A percentile compares a stretch with the other conserved stretches of the same genome.
Conservation (phyloP, 2,113 vertebrate species). For the Melanerpes formicivorus region DNA sequence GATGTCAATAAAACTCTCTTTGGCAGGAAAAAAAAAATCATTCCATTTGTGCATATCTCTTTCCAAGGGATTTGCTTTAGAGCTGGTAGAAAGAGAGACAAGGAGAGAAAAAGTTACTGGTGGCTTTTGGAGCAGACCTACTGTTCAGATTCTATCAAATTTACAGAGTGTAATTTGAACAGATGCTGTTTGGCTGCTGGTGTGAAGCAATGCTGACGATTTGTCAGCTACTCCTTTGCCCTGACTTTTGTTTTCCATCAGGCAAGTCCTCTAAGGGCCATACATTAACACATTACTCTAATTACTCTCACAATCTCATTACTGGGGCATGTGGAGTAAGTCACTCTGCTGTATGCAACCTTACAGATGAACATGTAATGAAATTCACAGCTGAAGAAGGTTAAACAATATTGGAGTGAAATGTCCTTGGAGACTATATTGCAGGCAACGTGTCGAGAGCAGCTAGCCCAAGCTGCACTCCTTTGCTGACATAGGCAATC, state of each 20-base stretch:
- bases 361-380: background rate
- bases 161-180: slow-evolving; percentile 40
- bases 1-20: background rate
- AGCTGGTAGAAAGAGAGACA: background rate
- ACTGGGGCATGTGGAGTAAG: background rate
- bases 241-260: background rate
- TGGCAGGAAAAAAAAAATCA: background rate
- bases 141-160: slow-evolving; percentile 24
- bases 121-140: slow-evolving; percentile 1
- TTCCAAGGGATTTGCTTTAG: background rate
- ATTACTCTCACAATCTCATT: slow-evolving; percentile 1
- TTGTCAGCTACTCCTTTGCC: background rate
- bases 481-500: background rate
- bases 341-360: background rate
- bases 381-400: slow-evolving; percentile 21
- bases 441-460: background rate
- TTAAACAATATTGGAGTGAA: background rate
- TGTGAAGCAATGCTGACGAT: slow-evolving; percentile 33
- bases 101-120: background rate
- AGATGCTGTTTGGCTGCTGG: slow-evolving; percentile 27
- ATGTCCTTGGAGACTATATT: slow-evolving; percentile 14
- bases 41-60: background rate
- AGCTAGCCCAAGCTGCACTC: background rate
- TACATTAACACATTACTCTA: slow-evolving; percentile 8
- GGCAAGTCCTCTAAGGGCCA: background rate